Conservation (phyloP, 2,888 invertebrate species). For the Thecophora atra region DNA sequence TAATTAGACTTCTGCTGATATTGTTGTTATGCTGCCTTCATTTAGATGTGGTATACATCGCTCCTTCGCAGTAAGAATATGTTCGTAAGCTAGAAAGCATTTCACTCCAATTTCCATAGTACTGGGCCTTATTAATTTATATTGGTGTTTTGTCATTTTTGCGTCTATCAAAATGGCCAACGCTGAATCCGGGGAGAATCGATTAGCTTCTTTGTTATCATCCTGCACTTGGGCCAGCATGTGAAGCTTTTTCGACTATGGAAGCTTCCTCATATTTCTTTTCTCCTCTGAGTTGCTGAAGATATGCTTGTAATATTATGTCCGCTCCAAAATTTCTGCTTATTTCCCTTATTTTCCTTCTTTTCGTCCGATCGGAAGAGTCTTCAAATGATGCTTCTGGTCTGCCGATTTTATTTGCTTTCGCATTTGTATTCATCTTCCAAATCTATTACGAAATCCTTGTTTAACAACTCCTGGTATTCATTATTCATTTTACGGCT, state of each 20-base stretch:
- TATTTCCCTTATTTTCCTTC: neutral
- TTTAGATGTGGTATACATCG: too few species aligned
- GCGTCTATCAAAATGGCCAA: too few species aligned
- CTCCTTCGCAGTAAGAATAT: too few species aligned
- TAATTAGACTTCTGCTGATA: slow-evolving; percentile 1
- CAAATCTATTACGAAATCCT: slow-evolving; percentile 4
- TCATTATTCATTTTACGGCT: slow-evolving; percentile 8
- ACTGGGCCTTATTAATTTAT: too few species aligned
- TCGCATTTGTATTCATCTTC: neutral
- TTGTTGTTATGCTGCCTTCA: too few species aligned
- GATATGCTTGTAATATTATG: slow-evolving; percentile 2
- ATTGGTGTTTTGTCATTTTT: too few species aligned
- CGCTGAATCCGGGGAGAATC: too few species aligned
- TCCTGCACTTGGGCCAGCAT: neutral
- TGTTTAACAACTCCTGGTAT: slow-evolving; percentile 8
- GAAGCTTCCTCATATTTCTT: slow-evolving; percentile 1
- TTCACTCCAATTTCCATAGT: too few species aligned
- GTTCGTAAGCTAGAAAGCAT: too few species aligned
- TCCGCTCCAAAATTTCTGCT: neutral
- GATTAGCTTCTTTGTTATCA: neutral
- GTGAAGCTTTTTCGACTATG: neutral
- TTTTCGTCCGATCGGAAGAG: slow-evolving; percentile 10
- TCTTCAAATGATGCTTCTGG: slow-evolving; percentile 8
- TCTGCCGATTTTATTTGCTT: neutral
- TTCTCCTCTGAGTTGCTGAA: slow-evolving; percentile 2